Conservation (phyloP, 1,140 invertebrate species). For the Phymastichus coffea region DNA sequence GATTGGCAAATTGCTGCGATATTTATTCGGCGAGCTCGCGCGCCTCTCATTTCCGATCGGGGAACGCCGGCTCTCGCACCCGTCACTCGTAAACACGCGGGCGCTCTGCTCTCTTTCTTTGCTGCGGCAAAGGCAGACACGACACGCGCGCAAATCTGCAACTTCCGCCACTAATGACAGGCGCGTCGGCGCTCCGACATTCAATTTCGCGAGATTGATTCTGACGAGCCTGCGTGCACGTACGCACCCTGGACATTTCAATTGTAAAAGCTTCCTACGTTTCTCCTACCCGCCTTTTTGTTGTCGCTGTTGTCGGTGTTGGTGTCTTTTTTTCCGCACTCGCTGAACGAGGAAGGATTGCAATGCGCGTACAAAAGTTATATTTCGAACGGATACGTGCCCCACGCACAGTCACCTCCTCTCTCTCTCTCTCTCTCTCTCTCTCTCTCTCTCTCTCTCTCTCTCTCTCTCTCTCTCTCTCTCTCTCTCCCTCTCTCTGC, state of each 20-base stretch:
- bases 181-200: not conserved
- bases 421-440: not conserved
- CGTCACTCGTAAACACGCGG: not conserved
- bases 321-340: too few species aligned
- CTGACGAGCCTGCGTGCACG: constrained; percentile 1
- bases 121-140: not conserved
- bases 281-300: not conserved
- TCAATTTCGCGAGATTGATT: not conserved
- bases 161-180: constrained; percentile 5
- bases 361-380: too few species aligned
- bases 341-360: too few species aligned
- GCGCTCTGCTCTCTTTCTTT: not conserved
- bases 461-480: not conserved
- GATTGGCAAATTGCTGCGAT: constrained; percentile 9
- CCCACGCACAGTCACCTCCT: too few species aligned
- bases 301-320: too few species aligned
- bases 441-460: not conserved
- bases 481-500: constrained; percentile 17
- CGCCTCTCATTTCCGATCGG: constrained; percentile 14
- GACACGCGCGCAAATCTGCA: not conserved
- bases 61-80: not conserved
- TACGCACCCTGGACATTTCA: not conserved
- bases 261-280: not conserved
- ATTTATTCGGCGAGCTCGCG: constrained; percentile 10
- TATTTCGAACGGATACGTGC: too few species aligned